Evolutionary conservation across 2,797 vertebrate species (phyloP), one percentile per base, ranked within the genome.

Genomic region (Manis crassicaudata): DNA sequence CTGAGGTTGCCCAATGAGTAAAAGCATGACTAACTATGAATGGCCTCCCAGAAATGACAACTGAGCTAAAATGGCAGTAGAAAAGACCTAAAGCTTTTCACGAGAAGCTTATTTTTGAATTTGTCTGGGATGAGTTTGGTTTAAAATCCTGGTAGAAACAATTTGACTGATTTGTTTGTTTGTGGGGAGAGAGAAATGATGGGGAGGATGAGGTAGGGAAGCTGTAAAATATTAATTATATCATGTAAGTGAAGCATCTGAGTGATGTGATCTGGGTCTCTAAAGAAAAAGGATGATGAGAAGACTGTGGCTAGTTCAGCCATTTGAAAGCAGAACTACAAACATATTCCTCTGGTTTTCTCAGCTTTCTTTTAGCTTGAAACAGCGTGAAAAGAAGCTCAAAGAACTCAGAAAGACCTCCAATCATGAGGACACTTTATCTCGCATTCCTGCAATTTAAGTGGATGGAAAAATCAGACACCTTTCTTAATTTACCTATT

Each of bases 71-170:
- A 79, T 25, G 60, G 18, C 60, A 84, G 73, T 32, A 83, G 76
- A 25, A 92, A 90, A 91, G 58, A 92, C 27, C 75, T 87, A 20
- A 56, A 56, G 11, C 52, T 63, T 88, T 84, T 63, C 46, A 86
- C 65, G 17, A 81, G 65, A 92, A 58, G 21, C 43, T 89, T 87
- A 43, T 87, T 91, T 96, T 83, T 80, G 60, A 86, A 67, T 94
- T 87, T 94, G 40, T 35, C 63, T 88, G 65, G 56, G 72, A 88
- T 18, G 63, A 92, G 20, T 94, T 94, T 86, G 63, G 21, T 63
- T 93, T 82, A 82, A 92, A 96, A 94, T 58, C 6, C 85, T 90
- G 13, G 58, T 90, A 25, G 77, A 92, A 94, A 96, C 27, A 84
- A 90, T 32, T 46, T 56, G 56, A 87, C 65, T 87, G 68, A 60